Evolutionary conservation across 1,140 invertebrate species (phyloP).

Genomic region (Galleria mellonella): DNA sequence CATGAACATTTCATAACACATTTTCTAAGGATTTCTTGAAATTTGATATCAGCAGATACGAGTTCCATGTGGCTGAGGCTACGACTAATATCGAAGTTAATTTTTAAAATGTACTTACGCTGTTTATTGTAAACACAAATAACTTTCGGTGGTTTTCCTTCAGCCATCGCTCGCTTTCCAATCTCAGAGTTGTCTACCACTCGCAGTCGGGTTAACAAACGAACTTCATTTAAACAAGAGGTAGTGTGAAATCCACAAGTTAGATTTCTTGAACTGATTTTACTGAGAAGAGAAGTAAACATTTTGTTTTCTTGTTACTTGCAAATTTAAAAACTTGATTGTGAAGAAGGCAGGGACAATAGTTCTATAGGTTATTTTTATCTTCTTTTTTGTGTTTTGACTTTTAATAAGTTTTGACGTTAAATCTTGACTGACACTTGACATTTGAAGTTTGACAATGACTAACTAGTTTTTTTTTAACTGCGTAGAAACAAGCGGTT

Average conservation of each 20-base stretch:
- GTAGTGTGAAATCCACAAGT: slow-evolving; percentile 75
- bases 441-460: too few species aligned
- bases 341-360: too few species aligned
- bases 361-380: too few species aligned
- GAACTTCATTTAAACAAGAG: slow-evolving; percentile 76
- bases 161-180: slow-evolving; percentile 93
- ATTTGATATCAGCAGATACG: too few species aligned
- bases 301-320: slow-evolving; percentile 21
- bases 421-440: too few species aligned
- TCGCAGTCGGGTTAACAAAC: slow-evolving; percentile 84
- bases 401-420: not conserved
- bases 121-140: slow-evolving; percentile 93
- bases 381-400: not conserved
- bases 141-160: slow-evolving; percentile 92
- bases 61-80: too few species aligned
- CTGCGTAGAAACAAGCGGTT: too few species aligned
- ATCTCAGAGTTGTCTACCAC: slow-evolving; percentile 98
- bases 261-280: slow-evolving; percentile 16
- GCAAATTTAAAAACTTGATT: not conserved
- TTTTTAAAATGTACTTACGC: slow-evolving; percentile 29
- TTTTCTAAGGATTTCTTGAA: too few species aligned
- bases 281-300: slow-evolving; percentile 43
- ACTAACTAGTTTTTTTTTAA: too few species aligned
- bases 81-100: too few species aligned
- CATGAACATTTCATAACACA: too few species aligned